Evolutionary conservation across 1,140 invertebrate genomes (phyloP).

Genomic region (Phthorimaea operculella): DNA sequence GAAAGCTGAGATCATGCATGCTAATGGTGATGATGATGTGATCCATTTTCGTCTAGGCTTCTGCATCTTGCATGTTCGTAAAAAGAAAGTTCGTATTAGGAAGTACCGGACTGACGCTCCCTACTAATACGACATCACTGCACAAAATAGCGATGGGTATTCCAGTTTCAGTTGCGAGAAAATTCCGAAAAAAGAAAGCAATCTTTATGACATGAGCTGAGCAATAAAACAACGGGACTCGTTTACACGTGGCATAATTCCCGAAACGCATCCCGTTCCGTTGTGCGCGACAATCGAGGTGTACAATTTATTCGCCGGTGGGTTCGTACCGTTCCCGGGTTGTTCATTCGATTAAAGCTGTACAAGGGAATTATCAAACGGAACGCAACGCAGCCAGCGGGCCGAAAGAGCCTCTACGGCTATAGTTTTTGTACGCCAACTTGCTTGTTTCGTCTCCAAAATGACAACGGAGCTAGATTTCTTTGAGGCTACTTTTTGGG

Average conservation of each 20-base stretch:
- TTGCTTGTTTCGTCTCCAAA: slow-evolving; percentile 42
- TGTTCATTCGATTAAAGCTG: slow-evolving; percentile 58
- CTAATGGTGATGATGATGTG: too few species aligned
- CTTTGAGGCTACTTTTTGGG: too few species aligned
- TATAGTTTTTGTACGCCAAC: slow-evolving; percentile 61
- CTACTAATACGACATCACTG: too few species aligned
- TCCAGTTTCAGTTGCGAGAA: too few species aligned
- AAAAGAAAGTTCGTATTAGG: too few species aligned
- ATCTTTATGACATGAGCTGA: too few species aligned
- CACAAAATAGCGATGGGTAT: too few species aligned
- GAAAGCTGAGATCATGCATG: too few species aligned
- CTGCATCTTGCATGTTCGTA: too few species aligned
- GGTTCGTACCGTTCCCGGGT: slow-evolving; percentile 17
- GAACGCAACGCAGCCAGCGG: slow-evolving; percentile 58
- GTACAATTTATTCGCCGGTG: slow-evolving; percentile 42
- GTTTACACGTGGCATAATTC: slow-evolving; percentile 9
- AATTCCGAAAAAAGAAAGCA: too few species aligned
- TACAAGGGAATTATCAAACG: slow-evolving; percentile 63
- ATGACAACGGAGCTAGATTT: slow-evolving; percentile 4
- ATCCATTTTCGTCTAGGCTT: too few species aligned
- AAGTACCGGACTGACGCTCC: too few species aligned
- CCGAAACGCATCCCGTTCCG: slow-evolving; percentile 9
- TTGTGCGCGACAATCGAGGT: slow-evolving; percentile 39
- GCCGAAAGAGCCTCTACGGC: slow-evolving; percentile 54
- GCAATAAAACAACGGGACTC: background rate